These are phyloP conservation scores for Podargus strigoides DNA, from an alignment of 2,797 vertebrate species.

Conservation along the genomic window DNA sequence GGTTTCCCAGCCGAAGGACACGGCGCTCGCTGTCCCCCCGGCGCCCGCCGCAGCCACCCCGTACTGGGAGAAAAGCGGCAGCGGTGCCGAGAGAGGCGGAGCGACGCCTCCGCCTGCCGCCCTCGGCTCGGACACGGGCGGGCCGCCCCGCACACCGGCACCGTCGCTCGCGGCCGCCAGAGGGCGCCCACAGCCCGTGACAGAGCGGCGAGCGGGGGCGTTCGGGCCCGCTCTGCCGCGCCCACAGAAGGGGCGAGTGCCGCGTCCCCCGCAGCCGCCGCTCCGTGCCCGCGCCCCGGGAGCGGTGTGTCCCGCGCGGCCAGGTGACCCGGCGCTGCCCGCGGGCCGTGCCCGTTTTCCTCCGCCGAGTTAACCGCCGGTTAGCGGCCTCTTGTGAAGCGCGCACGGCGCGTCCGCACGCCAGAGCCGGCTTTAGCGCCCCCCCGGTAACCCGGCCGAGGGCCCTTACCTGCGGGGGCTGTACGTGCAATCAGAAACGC, in stretches of 20 bases:
- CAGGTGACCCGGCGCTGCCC: background rate
- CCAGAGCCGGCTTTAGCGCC: background rate
- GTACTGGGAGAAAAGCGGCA: too few relatives aligned
- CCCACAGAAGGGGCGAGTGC: too few relatives aligned
- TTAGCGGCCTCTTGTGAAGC: background rate
- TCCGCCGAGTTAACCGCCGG: too few relatives aligned
- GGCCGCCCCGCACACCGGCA: too few relatives aligned
- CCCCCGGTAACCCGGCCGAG: too few relatives aligned
- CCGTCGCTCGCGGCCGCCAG: background rate
- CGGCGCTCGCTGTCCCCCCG: too few relatives aligned
- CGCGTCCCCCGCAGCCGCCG: too few relatives aligned
- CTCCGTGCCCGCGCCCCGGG: too few relatives aligned
- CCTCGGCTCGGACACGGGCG: too few relatives aligned
- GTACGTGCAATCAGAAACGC: too few relatives aligned
- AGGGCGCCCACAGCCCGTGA: background rate
- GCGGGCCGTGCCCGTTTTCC: too few relatives aligned
- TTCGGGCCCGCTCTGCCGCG: background rate
- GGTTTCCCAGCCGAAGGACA: too few relatives aligned
- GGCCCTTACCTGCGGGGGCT: background rate
- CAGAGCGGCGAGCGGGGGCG: background rate
- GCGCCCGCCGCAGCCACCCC: background rate
- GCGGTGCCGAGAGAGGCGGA: background rate
- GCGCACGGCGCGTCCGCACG: background rate
- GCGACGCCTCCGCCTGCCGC: background rate
- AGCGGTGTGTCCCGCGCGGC: background rate